Evolutionary conservation across 2,888 invertebrate species (phyloP), one percentile per base, ranked within the genome.

Genomic region (Drosophila buzzatii): DNA sequence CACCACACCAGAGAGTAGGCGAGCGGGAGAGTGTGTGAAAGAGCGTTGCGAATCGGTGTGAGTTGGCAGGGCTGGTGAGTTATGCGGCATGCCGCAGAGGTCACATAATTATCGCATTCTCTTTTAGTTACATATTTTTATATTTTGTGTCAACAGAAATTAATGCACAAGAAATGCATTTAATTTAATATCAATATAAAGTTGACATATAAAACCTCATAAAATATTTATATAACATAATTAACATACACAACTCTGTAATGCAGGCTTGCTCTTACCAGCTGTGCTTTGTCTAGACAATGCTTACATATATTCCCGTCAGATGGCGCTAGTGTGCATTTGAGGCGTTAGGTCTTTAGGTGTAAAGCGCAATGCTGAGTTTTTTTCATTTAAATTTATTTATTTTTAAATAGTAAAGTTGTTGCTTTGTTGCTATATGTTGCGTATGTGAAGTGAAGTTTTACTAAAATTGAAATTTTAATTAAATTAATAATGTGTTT

Each of bases 1-100:
- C 60, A 79, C 63, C 73, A 55, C 27, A n/a, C 56, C 18, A n/a
- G 27, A 61, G 65, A 45, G 37, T 51, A 61, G 27, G 62, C 56
- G 58, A 63, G 63, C 23, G 23, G 5, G 31, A 31, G 31, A 31
- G 31, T 7, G 31, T 8, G 37, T 58, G 58, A 63, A 63, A 61
- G 58, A 63, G 65, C 20, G 35, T 2, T 23, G 20, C n/a, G 31
- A 14, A 9, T 12, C 45, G 20, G 0, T 10, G 6, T 23, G 14
- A 8, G 37, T 49, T 71, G 69, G 69, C 63, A 70, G 41, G 4
- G 56, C 60, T 67, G 58, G 61, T 57, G 47, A 44, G n/a, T 56
- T 73, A 10, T 6, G 23, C 14, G 5, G 18, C 39, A 27, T 52
- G n/a, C 14, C n/a, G 23, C 14, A 14, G 31, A 51, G n/a, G 6